phyloP scores from a whole-genome alignment of 1,140 invertebrate species.

The Octopus bimaculoides region DNA sequence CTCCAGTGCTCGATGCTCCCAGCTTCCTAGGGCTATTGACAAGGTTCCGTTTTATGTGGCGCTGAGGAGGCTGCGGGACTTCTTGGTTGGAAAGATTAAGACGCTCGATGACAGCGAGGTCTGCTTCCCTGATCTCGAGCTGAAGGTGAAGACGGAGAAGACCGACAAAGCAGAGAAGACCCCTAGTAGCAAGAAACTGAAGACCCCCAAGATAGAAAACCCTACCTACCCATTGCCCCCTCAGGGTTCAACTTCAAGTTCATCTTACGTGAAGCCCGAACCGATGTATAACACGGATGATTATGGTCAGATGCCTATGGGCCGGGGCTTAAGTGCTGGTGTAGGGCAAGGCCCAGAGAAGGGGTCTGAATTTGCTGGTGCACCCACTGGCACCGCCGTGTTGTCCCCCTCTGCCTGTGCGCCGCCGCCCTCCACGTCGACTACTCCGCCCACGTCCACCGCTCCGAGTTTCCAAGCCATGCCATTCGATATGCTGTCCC shows the following conservation, averaged over 20 bases:
- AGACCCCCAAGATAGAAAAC: background rate
- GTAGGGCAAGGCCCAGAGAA: background rate
- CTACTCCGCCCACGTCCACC: background rate
- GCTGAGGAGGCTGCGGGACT: conserved; percentile 90
- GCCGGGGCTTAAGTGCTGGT: background rate
- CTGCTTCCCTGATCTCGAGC: conserved; percentile 69
- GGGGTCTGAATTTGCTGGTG: background rate
- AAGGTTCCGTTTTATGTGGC: conserved; percentile 96
- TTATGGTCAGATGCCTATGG: conserved; percentile 8
- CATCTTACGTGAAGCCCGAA: background rate
- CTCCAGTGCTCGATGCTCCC: conserved; percentile 91
- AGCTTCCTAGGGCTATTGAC: conserved; percentile 89
- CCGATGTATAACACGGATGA: background rate
- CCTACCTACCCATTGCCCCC: background rate
- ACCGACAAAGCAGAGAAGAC: conserved; percentile 18
- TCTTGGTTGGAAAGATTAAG: conserved; percentile 84
- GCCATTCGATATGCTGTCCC: background rate
- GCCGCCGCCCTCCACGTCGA: background rate
- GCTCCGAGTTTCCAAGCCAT: background rate
- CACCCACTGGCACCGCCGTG: too few relatives aligned
- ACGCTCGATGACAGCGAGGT: conserved; percentile 88
- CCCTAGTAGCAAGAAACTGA: background rate
- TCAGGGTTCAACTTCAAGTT: background rate
- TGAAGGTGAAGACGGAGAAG: conserved; percentile 46
- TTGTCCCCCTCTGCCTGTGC: too few relatives aligned